Conservation (phyloP, 2,113 vertebrate genomes). For the Microtus montanus region DNA sequence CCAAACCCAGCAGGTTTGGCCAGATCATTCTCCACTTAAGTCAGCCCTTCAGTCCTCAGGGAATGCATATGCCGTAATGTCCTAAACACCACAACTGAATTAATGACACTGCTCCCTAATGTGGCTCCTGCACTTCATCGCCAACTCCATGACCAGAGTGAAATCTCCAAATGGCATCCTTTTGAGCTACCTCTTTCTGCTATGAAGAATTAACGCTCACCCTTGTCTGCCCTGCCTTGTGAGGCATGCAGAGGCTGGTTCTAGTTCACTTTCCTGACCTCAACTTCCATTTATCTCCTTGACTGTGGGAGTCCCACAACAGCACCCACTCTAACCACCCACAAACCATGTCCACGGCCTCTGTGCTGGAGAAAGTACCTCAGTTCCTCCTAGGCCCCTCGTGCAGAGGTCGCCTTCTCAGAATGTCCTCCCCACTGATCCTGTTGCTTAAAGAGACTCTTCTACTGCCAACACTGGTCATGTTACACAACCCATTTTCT, state of each 20-base stretch:
- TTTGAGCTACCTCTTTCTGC: not conserved
- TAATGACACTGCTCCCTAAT: not conserved
- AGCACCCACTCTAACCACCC: not conserved
- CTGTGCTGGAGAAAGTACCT: not conserved
- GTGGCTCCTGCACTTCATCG: not conserved
- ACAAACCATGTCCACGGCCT: not conserved
- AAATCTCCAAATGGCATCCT: not conserved
- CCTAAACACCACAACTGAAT: not conserved
- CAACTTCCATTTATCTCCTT: not conserved
- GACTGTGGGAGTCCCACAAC: no score
- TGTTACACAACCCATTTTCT: not conserved
- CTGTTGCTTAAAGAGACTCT: not conserved
- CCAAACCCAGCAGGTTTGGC: not conserved
- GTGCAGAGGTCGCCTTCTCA: not conserved
- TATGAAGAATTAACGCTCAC: not conserved
- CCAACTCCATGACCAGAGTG: not conserved
- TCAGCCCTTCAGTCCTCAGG: not conserved
- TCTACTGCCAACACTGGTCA: no score
- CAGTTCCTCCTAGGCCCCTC: not conserved
- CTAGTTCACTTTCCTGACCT: not conserved
- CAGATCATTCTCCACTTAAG: not conserved
- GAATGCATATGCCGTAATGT: not conserved
- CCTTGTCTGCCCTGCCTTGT: not conserved
- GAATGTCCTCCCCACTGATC: not conserved
- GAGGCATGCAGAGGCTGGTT: rapidly evolving